Percentiles rank a stretch among this genome's conserved stretches.
These are phyloP conservation scores for Papilio helenus DNA, from an alignment of 1,140 invertebrate genomes.

Conservation along the genomic window DNA sequence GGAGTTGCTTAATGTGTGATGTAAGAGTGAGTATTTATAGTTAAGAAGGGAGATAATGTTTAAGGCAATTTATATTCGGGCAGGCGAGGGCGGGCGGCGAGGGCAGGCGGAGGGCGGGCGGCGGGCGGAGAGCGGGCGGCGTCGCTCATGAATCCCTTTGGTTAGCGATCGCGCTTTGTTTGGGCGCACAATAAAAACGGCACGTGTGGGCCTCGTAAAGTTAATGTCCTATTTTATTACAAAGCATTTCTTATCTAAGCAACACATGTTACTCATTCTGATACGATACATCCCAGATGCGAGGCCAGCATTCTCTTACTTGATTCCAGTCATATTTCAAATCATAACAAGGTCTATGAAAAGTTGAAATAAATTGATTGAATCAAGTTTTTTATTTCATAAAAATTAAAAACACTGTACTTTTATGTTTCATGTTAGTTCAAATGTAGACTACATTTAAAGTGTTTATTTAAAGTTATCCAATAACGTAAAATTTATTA, in stretches of 20 bases:
- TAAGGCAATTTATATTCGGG: background rate
- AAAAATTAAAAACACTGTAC: background rate
- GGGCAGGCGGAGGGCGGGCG: background rate
- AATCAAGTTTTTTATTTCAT: background rate
- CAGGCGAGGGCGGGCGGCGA: background rate
- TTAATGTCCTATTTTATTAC: constrained; percentile 21
- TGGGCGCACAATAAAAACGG: constrained; percentile 14
- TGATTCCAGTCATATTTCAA: background rate
- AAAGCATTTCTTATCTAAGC: constrained; percentile 7
- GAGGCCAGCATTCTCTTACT: background rate
- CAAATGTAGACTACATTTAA: too few species aligned
- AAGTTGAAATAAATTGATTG: background rate
- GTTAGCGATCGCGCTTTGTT: background rate
- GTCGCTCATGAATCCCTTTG: background rate
- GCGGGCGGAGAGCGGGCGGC: too few species aligned
- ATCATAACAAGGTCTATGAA: background rate
- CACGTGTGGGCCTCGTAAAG: constrained; percentile 18
- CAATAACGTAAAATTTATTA: too few species aligned
- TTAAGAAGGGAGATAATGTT: constrained; percentile 5
- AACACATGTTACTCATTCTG: constrained; percentile 10
- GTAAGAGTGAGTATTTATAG: background rate
- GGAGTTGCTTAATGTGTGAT: constrained; percentile 1
- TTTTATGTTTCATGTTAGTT: too few species aligned
- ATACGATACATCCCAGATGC: background rate
- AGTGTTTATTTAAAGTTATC: too few species aligned